These are phyloP conservation scores for Orientallactaga sibirica DNA, from an alignment of 2,797 vertebrate species.

Conservation along the genomic window DNA sequence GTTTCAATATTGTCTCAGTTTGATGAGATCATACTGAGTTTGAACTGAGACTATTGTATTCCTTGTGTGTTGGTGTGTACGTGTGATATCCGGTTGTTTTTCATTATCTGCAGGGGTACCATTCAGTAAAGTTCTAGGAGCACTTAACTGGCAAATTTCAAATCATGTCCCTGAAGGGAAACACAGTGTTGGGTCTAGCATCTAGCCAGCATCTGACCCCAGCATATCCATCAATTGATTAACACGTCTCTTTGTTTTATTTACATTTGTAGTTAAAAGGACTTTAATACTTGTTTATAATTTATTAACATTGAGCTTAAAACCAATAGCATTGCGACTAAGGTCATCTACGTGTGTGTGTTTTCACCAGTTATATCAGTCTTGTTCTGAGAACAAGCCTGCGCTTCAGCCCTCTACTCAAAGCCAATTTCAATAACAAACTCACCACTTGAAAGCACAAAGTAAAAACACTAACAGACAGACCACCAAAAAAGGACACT, in stretches of 20 bases:
- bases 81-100: background rate
- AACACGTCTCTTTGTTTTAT: background rate
- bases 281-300: background rate
- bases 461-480: background rate
- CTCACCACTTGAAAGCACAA: background rate
- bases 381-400: background rate
- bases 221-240: background rate
- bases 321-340: background rate
- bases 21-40: background rate
- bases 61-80: background rate
- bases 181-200: background rate
- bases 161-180: background rate
- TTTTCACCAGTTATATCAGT: background rate
- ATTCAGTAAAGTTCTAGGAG: background rate
- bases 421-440: background rate
- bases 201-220: background rate
- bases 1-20: background rate
- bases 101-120: background rate
- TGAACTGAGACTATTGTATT: background rate
- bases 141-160: background rate
- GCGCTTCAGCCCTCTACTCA: background rate
- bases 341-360: background rate
- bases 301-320: background rate
- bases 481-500: background rate
- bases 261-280: slow-evolving; percentile 19